These are phyloP conservation scores for Anolis apletophallus DNA, from an alignment of 2,797 vertebrate genomes.

Conservation along the genomic window DNA sequence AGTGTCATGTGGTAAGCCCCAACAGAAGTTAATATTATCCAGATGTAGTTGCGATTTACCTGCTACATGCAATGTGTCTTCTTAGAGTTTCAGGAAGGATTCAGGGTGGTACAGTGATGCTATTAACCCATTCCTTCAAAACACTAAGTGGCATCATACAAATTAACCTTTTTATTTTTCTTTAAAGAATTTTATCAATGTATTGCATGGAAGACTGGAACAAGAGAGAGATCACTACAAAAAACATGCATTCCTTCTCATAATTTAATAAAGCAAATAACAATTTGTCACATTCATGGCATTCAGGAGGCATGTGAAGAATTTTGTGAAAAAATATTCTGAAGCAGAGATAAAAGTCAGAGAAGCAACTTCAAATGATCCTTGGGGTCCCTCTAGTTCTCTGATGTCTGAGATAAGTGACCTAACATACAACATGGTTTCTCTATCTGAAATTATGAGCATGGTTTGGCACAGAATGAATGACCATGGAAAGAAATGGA, in stretches of 20 bases:
- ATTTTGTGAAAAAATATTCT: slow-evolving; percentile 74
- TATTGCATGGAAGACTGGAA: slow-evolving; percentile 53
- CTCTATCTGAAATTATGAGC: slow-evolving; percentile 67
- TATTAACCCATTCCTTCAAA: slow-evolving; percentile 21
- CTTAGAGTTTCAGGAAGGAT: no score
- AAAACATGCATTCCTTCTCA: slow-evolving; percentile 15
- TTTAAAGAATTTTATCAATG: slow-evolving; percentile 59
- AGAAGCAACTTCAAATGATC: slow-evolving; percentile 70
- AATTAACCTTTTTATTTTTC: slow-evolving; percentile 45
- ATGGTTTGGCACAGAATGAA: slow-evolving; percentile 62
- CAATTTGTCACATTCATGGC: slow-evolving; percentile 54
- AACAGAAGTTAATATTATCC: no score
- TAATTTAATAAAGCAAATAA: slow-evolving; percentile 33
- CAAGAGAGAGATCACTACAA: slow-evolving; percentile 11
- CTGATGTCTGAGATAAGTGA: slow-evolving; percentile 69
- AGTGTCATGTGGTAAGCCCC: no score
- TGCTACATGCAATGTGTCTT: no score
- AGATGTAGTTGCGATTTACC: no score
- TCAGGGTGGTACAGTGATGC: no score
- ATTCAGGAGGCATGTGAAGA: slow-evolving; percentile 73
- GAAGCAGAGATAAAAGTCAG: slow-evolving; percentile 72
- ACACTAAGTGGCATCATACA: slow-evolving; percentile 35
- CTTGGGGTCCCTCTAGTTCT: slow-evolving; percentile 56
- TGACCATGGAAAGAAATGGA: slow-evolving; percentile 70
- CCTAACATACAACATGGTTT: slow-evolving; percentile 60